Conservation (phyloP, 1,140 invertebrate species). For the Caenorhabditis tropicalis region DNA sequence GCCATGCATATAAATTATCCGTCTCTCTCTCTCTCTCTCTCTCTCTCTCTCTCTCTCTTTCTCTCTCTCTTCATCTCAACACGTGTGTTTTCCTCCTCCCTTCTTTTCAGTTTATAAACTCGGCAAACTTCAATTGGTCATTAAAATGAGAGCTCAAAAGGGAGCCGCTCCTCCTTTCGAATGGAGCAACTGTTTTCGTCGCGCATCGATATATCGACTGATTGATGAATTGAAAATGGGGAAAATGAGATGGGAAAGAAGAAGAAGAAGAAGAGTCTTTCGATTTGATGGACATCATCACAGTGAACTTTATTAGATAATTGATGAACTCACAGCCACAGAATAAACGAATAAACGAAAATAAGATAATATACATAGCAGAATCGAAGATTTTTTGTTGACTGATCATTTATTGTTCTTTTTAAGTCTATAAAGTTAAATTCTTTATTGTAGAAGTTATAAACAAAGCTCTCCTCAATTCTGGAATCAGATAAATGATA, state of each 20-base stretch:
- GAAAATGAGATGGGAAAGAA: neutral
- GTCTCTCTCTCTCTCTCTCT: too few species aligned
- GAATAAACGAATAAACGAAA: neutral
- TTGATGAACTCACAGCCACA: neutral
- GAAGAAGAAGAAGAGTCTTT: neutral
- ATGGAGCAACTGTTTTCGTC: conserved; percentile 25
- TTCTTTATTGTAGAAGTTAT: too few species aligned
- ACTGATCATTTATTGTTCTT: too few species aligned
- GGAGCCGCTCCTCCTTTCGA: neutral
- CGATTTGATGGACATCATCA: too few species aligned
- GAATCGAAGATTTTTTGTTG: too few species aligned
- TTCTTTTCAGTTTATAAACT: conserved; percentile 23
- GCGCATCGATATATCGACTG: neutral
- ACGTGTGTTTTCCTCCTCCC: neutral
- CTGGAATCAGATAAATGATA: too few species aligned
- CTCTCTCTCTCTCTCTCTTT: too few species aligned
- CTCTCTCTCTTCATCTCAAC: too few species aligned
- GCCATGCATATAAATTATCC: conserved; percentile 29
- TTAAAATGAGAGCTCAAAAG: conserved; percentile 27
- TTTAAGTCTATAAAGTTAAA: too few species aligned
- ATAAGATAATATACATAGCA: neutral
- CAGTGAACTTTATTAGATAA: conserved; percentile 33
- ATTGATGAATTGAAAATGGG: conserved; percentile 27
- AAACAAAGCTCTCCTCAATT: too few species aligned
- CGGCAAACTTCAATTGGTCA: conserved; percentile 39